Base-by-base conservation (phyloP, 2,888 invertebrate species). In the Sphaerophoria rueppellii region DNA sequence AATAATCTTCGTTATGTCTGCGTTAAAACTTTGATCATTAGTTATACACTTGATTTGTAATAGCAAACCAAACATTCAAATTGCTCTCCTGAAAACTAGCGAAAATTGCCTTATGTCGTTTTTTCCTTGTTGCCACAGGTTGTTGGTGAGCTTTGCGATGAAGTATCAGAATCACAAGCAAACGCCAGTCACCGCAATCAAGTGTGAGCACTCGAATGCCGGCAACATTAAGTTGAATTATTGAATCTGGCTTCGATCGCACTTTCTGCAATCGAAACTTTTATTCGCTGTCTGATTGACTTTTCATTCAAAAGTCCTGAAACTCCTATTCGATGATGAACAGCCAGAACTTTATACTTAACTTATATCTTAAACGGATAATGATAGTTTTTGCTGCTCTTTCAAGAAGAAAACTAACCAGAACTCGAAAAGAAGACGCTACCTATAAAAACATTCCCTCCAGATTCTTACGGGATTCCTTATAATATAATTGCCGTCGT, bases 361-460 rank as follows among this genome's bases (percentile, higher is more conserved):
- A 81, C 81, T 85, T 83, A 83, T 83, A 83, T 83, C 80, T 80
- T 85, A 85, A 85, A 85, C 81, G 85, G 81, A 85, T 85, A 85
- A 81, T 81, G 81, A 85, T 77, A 85, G 85, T 85, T 85, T 85
- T 77, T 73, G 52, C 40, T 52, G 16, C 55, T 46, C 35, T 57
- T 58, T 5, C 37, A 58, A 37, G 16, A 35, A 43, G 11, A 43
- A 9, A 12, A 43, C 43, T 7, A n/a, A 58, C 5, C 14, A 58
- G 57, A 50, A 50, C 7, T 6, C n/a, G 35, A 6, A 6, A 60
- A 24, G 43, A 14, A 46, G 11, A 34, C 48, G 58, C 37, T 58
- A 46, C 7, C 7, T 40, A 43, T 11, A 43, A 52, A 70, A 74
- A 63, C 58, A 70, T 46, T 75, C 55, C 69, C 50, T 43, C 24